Conservation (phyloP, 2,888 invertebrate species). For the Rhagium mordax region DNA sequence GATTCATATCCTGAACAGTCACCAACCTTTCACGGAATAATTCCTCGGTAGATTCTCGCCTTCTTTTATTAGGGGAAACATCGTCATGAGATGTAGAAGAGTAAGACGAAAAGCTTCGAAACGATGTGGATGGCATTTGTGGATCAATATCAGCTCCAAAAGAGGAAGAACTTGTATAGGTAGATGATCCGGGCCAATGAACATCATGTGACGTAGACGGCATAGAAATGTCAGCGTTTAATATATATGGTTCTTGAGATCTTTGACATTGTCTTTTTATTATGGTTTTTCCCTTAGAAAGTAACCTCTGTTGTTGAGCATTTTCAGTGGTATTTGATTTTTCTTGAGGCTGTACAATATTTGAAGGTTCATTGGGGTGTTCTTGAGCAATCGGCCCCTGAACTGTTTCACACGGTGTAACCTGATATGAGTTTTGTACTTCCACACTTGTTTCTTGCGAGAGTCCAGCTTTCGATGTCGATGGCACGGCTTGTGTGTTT, state of each 20-base stretch:
- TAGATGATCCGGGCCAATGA: background rate
- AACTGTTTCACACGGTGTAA: background rate
- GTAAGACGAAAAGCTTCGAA: background rate
- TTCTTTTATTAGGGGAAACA: background rate
- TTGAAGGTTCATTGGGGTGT: background rate
- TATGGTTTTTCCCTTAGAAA: constrained; percentile 27
- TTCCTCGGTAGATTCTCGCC: constrained; percentile 1
- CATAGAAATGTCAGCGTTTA: constrained; percentile 9
- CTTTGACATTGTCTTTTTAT: constrained; percentile 5
- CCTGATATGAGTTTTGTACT: background rate
- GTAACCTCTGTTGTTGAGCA: background rate
- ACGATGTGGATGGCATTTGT: background rate
- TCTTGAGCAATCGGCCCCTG: background rate
- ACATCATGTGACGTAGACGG: constrained; percentile 28
- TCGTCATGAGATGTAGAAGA: background rate
- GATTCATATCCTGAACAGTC: constrained; percentile 1
- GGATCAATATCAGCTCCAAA: background rate
- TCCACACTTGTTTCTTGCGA: background rate
- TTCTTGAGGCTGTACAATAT: background rate
- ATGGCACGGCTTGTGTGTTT: background rate
- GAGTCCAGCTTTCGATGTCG: background rate
- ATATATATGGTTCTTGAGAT: constrained; percentile 7
- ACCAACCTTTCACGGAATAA: constrained; percentile 16
- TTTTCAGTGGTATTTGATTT: background rate
- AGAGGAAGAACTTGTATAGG: background rate